Evolutionary conservation across 1,140 invertebrate genomes (phyloP), one percentile per base, ranked within the genome.

Genomic region (Euura saliciscinereae): DNA sequence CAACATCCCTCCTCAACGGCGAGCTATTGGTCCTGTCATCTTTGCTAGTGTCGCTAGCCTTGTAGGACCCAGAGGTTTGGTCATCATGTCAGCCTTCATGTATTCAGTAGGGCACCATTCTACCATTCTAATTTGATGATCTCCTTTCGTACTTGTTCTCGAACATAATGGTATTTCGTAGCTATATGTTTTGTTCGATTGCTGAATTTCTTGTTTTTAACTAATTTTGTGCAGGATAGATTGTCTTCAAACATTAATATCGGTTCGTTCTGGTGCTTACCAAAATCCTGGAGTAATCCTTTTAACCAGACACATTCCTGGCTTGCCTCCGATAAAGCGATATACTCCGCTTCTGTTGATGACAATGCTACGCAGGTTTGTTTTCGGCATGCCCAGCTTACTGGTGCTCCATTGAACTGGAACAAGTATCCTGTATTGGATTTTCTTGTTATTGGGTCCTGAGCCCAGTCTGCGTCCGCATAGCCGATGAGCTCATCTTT

Each of bases 311-410:
- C 44, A 5, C 43, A 70, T 65, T 75, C 74, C 74, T 71, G 69
- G 65, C 70, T 45, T 45, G 75, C 75, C 42, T 74, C 69, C 51
- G 68, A 8, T 65, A 79, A 45, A 43, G 77, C 75, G 0, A 76
- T 68, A 68, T 67, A 77, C 64, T 78, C 76, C 2, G 77, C 75
- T 73, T 78, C 78, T 7, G 73, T 78, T n/a, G 77, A 76, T n/a
- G 78, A 79, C 6, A 78, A 59, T 28, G 75, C 68, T 2, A 74
- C 68, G 7, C 45, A 10, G 10, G 44, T 45, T 73, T 77, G 77
- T 44, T 75, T 77, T 42, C 71, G 44, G 59, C 74, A 78, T 4
- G 69, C 66, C 75, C 75, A 78, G 42, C 73, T 69, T n/a, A 76
- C 72, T 45, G 73, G 43, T 10, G 66, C 72, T 10, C 74, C 73